Base-by-base conservation (phyloP, 2,113 vertebrate genomes). In the Pteropus alecto region DNA sequence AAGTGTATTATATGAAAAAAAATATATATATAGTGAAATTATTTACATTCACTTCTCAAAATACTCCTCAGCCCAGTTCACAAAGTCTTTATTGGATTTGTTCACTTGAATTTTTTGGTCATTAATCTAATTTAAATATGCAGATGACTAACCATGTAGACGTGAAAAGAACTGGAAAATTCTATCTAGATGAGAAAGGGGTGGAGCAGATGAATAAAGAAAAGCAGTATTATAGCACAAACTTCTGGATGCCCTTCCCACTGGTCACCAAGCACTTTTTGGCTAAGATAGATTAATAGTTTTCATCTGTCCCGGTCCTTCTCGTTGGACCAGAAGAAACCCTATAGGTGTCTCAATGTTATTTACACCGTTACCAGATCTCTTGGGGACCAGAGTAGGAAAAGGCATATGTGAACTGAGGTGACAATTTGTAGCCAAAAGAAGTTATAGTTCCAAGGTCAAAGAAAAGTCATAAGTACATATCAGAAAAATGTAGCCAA, bases 41-140 rank as follows among this genome's bases (percentile, higher is more conserved):
- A 96, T 87, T 96, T 90, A 48, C 87, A 97, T 93, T 95, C 88
- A 60, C n/a, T 96, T 93, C 94, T 92, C 65, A 94, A 95, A 97
- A 95, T 86, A 94, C 26, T 95, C 97, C 33, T 87, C 54, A 83
- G 85, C 46, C 61, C 41, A 83, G 43, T 95, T 93, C 95, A 86
- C 33, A 91, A 97, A 94, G 43, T 82, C 61, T 88, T 95, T 77
- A 43, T 58, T 89, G 60, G 22, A 86, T 94, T 97, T 96, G 18
- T 79, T 97, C 78, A 96, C 78, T 95, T 65, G 77, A 96, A 88
- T 90, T 94, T 82, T 60, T 81, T 18, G 54, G 85, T 73, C 78
- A 92, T 77, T 90, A 88, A 77, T 90, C 13, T 24, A 88, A 93
- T 95, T 96, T 68, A 96, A 91, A 94, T 88, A 86, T 68, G 70